Evolutionary conservation across 30 jellyfish, hydroid and myxozoan species (phyloP), one percentile per base, ranked within the genome.

Genomic region (Sanderia malayensis): DNA sequence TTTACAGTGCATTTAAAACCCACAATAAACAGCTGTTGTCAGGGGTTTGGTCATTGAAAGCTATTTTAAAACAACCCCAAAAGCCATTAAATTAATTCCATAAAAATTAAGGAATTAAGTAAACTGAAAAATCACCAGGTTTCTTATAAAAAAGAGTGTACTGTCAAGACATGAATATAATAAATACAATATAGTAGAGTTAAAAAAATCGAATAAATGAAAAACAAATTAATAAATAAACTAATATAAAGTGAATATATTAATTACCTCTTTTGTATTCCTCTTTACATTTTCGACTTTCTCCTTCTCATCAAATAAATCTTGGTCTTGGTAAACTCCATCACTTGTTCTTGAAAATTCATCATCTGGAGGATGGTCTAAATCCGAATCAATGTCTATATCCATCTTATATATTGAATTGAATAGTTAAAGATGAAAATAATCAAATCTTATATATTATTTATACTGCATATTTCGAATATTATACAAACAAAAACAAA

Each of bases 231-330:
- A 41, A 41, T 6, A 41, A 41, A 8, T 41, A 15, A 41, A 41
- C 15, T 41, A 41, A 6, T 15, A 41, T n/a, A n/a, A n/a, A n/a
- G n/a, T n/a, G n/a, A n/a, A n/a, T n/a, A n/a, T n/a, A n/a, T n/a
- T n/a, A n/a, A 41, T 41, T 41, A 41, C 55, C 55, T 41, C 55
- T 41, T 41, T 41, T 41, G 55, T 41, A 41, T 41, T 41, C 55
- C 55, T 41, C 55, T 6, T 41, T 41, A 41, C 15, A 41, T 41
- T 41, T 41, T 41, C 55, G 55, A 41, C 55, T 41, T 41, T 41
- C 55, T 41, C 55, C 55, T 41, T 41, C 15, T 41, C 15, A 41
- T 41, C 55, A 41, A 15, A 41, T 41, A 41, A 41, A 41, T 41
- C 55, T 41, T 41, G 55, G 55, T 41, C 55, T 41, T 41, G 8